phyloP scores from a whole-genome alignment of 2,797 vertebrate species.

The Acrocephalus scirpaceus region DNA sequence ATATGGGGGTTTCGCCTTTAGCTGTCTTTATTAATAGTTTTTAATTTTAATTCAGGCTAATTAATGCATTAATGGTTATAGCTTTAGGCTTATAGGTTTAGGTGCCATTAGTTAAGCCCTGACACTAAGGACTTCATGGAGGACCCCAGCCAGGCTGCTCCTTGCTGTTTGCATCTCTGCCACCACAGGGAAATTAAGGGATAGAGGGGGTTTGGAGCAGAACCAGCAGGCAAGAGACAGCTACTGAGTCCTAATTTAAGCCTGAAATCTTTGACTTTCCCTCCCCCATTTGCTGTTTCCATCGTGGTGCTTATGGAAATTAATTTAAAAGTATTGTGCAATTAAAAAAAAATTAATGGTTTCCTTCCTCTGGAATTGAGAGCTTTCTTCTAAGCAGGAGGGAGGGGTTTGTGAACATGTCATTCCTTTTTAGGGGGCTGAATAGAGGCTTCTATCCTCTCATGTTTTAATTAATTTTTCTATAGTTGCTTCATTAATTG shows the following conservation, averaged over 20 bases:
- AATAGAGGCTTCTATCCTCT: slow-evolving; percentile 50
- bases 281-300: not conserved
- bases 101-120: not conserved
- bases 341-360: slow-evolving; percentile 51
- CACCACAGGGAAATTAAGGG: not conserved
- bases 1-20: not conserved
- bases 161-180: not conserved
- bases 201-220: not conserved
- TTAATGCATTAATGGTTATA: not conserved
- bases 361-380: slow-evolving; percentile 42
- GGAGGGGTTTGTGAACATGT: slow-evolving; percentile 8
- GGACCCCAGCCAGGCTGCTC: not conserved
- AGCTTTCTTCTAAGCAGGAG: slow-evolving; percentile 24
- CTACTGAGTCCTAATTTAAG: not conserved
- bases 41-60: not conserved
- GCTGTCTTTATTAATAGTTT: not conserved
- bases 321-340: slow-evolving; percentile 47
- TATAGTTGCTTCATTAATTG: slow-evolving; percentile 71
- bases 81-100: not conserved
- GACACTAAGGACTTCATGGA: not conserved
- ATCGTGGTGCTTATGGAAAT: slow-evolving; percentile 22
- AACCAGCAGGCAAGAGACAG: not conserved
- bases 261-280: not conserved
- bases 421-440: slow-evolving; percentile 18
- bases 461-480: slow-evolving; percentile 71